Conservation (phyloP, 2,113 vertebrate species). For the Morone chrysops region DNA sequence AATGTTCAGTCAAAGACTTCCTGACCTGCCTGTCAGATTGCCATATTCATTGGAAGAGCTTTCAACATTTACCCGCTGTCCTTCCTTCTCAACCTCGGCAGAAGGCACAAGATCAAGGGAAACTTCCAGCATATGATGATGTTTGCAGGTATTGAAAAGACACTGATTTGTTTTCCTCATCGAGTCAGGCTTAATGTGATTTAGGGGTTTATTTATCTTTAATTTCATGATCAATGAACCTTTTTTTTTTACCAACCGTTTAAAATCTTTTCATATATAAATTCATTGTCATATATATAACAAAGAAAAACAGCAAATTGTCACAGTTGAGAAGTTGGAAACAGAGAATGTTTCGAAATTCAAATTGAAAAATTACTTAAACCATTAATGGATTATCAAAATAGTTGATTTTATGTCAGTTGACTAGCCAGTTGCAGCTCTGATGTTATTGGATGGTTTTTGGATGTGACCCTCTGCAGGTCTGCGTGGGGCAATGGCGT, state of each 20-base stretch:
- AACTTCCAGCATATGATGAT: constrained; percentile 99
- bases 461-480: constrained; percentile 76
- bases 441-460: not conserved
- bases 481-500: constrained; percentile 97
- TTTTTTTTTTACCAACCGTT: no score
- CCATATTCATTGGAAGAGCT: constrained; percentile 95
- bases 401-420: not conserved
- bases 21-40: constrained; percentile 88
- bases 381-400: not conserved
- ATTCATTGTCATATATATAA: not conserved
- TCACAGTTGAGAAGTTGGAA: not conserved
- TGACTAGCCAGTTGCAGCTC: not conserved
- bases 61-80: constrained; percentile 96
- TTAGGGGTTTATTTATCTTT: not conserved
- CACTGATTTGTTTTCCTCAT: not conserved
- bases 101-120: constrained; percentile 95
- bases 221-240: no score
- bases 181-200: not conserved
- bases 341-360: not conserved
- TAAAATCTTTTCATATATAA: not conserved
- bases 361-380: no score
- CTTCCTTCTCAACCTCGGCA: constrained; percentile 95
- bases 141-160: constrained; percentile 90
- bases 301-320: not conserved
- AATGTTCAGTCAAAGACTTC: constrained; percentile 45